A percentile compares a stretch with the other conserved stretches of the same genome.
Conservation (phyloP, 37 sponge, comb jelly and placozoan species). For the Haliclona indistincta region DNA sequence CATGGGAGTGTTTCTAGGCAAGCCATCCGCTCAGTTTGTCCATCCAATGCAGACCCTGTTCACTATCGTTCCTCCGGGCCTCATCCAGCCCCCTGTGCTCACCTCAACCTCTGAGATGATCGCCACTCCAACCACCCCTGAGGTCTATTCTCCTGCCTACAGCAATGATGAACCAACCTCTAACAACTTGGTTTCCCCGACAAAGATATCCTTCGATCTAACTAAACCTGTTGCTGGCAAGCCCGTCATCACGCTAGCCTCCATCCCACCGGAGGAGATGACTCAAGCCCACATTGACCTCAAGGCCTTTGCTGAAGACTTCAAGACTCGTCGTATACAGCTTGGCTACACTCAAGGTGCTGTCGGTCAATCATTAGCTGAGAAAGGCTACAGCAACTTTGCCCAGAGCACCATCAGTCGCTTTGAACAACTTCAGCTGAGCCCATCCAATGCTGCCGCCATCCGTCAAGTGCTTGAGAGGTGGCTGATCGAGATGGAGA, state of each 20-base stretch:
- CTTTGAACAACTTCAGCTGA: constrained; percentile 86
- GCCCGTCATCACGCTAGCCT: constrained; percentile 29
- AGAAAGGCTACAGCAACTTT: constrained; percentile 84
- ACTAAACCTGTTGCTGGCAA: neutral
- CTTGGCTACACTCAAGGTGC: constrained; percentile 85
- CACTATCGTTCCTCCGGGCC: constrained; percentile 25
- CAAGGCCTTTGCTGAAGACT: constrained; percentile 79
- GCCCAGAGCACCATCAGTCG: constrained; percentile 89
- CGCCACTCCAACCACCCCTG: neutral
- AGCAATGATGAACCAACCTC: constrained; percentile 10
- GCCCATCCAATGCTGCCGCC: constrained; percentile 81
- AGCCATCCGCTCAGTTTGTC: neutral
- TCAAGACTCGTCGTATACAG: constrained; percentile 65
- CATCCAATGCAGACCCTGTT: constrained; percentile 28
- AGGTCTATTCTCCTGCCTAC: neutral
- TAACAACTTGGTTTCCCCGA: constrained; percentile 6
- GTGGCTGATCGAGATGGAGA: constrained; percentile 71
- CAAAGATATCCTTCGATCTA: neutral
- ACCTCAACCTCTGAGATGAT: neutral
- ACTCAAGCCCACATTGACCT: constrained; percentile 59
- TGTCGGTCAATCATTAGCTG: constrained; percentile 75
- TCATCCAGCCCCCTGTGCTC: neutral
- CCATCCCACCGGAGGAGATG: constrained; percentile 42
- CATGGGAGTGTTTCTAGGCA: neutral
- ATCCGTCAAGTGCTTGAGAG: constrained; percentile 66